phyloP scores from a whole-genome alignment of 2,888 invertebrate genomes.

The Copidosoma aretas region DNA sequence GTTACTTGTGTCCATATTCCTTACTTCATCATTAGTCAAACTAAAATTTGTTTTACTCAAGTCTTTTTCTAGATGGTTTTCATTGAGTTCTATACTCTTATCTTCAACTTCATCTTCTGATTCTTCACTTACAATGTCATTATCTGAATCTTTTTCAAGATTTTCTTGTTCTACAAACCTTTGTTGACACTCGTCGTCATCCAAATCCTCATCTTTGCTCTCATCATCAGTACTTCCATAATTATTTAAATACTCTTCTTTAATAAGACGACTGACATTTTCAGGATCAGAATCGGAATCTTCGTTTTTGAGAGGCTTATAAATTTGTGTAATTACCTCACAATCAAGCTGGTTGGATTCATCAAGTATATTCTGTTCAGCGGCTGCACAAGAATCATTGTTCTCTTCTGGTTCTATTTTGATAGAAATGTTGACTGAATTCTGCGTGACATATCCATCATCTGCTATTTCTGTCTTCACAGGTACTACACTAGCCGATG shows the following conservation, averaged over 20 bases:
- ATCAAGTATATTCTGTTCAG: background rate
- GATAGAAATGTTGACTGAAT: background rate
- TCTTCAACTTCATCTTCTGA: background rate
- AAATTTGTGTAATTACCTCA: background rate
- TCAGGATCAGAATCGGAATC: constrained; percentile 37
- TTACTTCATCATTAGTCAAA: background rate
- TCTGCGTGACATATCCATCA: background rate
- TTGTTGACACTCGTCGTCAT: constrained; percentile 11
- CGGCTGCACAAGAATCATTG: too few species aligned
- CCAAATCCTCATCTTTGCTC: constrained; percentile 12
- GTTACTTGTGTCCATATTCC: background rate
- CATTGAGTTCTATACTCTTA: background rate
- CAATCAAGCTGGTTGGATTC: background rate
- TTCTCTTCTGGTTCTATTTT: constrained; percentile 1
- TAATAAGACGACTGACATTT: constrained; percentile 29
- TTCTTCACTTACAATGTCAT: background rate
- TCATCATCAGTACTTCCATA: constrained; percentile 23
- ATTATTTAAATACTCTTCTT: constrained; percentile 26
- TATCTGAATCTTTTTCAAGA: constrained; percentile 5
- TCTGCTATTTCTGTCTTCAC: constrained; percentile 18
- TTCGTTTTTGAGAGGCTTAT: constrained; percentile 7
- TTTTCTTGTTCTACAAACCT: background rate
- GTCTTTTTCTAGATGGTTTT: background rate
- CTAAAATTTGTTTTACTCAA: too few species aligned
- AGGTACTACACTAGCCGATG: background rate